Evolutionary conservation across 2,888 invertebrate species (phyloP), one percentile per base, ranked within the genome.

Genomic region (Onchidella celtica): DNA sequence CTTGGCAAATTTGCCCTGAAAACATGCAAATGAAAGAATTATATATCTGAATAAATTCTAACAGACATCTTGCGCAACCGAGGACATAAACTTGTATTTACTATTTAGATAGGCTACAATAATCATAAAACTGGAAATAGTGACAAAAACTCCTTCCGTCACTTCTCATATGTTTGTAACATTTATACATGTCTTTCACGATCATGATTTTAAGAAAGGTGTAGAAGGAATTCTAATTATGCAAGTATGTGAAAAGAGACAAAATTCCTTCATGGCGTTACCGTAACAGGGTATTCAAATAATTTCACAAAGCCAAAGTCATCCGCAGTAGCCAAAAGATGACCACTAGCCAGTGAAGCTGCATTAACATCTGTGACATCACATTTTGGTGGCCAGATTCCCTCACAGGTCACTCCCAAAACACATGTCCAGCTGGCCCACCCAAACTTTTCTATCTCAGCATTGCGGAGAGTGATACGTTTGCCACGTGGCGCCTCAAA

Each of bases 331-430:
- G 93, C 94, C 59, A 94, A 86, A 17, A 93, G 83, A 73, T 88
- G 87, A 69, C 88, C 88, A 82, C 92, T 92, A 3, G 92, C 89
- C 34, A 93, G 87, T 83, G 90, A 90, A 6, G 93, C 85, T 17
- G 93, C 92, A 85, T 94, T 94, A 27, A 94, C 91, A 84, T 94
- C 94, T 3, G 94, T 94, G 59, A 94, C 90, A 86, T 94, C 94
- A 88, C 91, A 91, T 72, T 90, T 91, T n/a, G 93, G 92, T 38
- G 93, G 93, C 94, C 94, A 94, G 47, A 94, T 90, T 17, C 94
- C 94, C 82, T 92, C 92, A 83, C 92, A 92, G 0, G 91, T 90
- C 6, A 84, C 84, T n/a, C 93, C 94, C 17, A 94, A 87, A 3
- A 93, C 93, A 82, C 93, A 86, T 0, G 93, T 93, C 92, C 93